phyloP scores from a whole-genome alignment of 2,888 invertebrate species.

The Leptinotarsa peninsularis region DNA sequence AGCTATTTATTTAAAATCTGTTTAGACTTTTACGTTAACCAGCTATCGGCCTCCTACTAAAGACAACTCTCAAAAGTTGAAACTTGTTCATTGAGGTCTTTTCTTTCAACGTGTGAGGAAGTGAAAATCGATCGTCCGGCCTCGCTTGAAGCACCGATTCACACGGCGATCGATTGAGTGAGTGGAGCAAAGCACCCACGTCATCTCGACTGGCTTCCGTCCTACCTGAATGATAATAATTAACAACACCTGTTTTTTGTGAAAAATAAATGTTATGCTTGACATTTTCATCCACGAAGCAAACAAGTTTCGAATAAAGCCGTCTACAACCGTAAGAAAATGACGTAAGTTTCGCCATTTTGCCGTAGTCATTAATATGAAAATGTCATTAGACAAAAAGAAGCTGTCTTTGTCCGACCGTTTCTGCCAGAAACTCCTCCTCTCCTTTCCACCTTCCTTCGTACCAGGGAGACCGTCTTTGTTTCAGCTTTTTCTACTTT shows the following conservation, averaged over 20 bases:
- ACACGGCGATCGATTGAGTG: too few species aligned
- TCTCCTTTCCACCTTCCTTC: constrained; percentile 50
- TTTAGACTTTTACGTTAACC: too few species aligned
- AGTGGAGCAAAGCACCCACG: too few species aligned
- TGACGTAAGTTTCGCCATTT: constrained; percentile 56
- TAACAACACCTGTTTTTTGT: neutral
- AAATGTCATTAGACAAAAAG: constrained; percentile 60
- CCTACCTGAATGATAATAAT: too few species aligned
- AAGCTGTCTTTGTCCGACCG: constrained; percentile 53
- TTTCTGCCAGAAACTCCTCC: constrained; percentile 29
- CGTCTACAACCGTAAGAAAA: constrained; percentile 48
- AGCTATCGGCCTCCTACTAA: too few species aligned
- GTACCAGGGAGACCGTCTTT: constrained; percentile 37
- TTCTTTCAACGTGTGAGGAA: too few species aligned
- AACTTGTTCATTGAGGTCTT: too few species aligned
- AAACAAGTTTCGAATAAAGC: constrained; percentile 24
- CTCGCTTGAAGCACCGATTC: too few species aligned
- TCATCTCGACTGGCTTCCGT: too few species aligned
- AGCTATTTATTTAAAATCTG: too few species aligned
- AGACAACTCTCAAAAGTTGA: too few species aligned
- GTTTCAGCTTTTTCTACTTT: constrained; percentile 43
- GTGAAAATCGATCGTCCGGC: too few species aligned
- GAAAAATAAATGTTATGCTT: neutral
- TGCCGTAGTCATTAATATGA: constrained; percentile 58
- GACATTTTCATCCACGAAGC: constrained; percentile 9